Evolutionary conservation across 2,797 vertebrate genomes (phyloP), one percentile per base, ranked within the genome.

Genomic region (Takifugu rubripes): DNA sequence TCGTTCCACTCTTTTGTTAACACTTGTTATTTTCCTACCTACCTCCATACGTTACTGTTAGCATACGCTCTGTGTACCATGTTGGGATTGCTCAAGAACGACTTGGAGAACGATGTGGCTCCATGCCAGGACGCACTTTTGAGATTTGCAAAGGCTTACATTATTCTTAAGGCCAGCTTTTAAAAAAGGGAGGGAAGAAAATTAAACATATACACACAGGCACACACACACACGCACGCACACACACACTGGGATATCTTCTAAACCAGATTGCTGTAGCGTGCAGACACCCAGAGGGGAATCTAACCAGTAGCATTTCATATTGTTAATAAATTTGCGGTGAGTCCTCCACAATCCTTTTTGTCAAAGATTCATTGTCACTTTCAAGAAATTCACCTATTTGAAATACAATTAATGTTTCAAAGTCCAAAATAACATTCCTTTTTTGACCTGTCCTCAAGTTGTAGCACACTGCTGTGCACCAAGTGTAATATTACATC

Each of bases 401-500:
- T 77, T 70, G 54, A 60, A 80, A 71, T 69, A 62, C 65, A 44
- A 74, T 77, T 75, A 69, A 47, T 36, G 26, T 68, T 63, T 68
- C 25, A 72, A 72, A 68, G 58, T 74, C 21, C 65, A 77, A 54
- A 74, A 54, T 3, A 2, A 25, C 26, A 48, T 57, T 56, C 26
- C 25, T 53, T 10, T 45, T 25, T 5, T 52, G 29, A 70, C 66
- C 63, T 36, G 31, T 11, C 49, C 12, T 3, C 55, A 3, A 45
- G 5, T 3, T 21, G 6, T 46, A 21, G 17, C n/a, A 5, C 17
- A n/a, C 17, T 6, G 15, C 15, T 21, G 44, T 46, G 36, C 36
- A 33, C 7, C 31, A 40, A 14, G 36, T 14, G 2, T 40, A 12
- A 40, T 40, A 40, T 14, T 12, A 46, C 6, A 0, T 2, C 47